Conservation (phyloP, 2,888 invertebrate species). For the Synanthedon tipuliformis region DNA sequence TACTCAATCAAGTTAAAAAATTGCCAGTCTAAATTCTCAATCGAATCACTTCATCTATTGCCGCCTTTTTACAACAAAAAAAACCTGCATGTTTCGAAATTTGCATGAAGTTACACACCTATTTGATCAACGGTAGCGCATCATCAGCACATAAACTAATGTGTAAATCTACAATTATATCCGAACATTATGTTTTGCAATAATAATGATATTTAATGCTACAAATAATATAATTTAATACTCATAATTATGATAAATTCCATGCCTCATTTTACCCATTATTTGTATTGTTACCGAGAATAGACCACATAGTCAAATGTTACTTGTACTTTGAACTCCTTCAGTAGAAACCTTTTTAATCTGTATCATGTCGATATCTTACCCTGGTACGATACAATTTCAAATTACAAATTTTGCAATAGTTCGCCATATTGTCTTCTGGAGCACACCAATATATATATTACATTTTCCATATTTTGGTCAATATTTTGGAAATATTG, state of each 20-base stretch:
- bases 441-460: too few species aligned
- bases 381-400: too few species aligned
- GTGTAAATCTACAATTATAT: constrained; percentile 58
- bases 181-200: not conserved
- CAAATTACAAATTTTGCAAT: too few species aligned
- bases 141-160: constrained; percentile 26
- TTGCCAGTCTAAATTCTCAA: too few species aligned
- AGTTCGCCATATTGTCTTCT: too few species aligned
- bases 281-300: constrained; percentile 8
- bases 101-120: constrained; percentile 17
- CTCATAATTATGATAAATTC: constrained; percentile 20
- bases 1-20: too few species aligned
- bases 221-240: constrained; percentile 2
- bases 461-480: too few species aligned
- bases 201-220: constrained; percentile 6
- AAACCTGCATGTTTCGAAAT: not conserved
- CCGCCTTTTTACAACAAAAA: too few species aligned
- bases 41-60: too few species aligned
- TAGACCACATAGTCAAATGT: constrained; percentile 43
- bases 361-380: constrained; percentile 1
- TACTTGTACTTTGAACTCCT: constrained; percentile 30
- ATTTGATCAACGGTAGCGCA: constrained; percentile 7
- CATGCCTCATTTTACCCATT: constrained; percentile 40
- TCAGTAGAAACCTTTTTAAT: constrained; percentile 30
- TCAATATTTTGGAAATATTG: too few species aligned